Conservation (phyloP, 2,113 vertebrate species). For the Corythoichthys haematopterus region DNA sequence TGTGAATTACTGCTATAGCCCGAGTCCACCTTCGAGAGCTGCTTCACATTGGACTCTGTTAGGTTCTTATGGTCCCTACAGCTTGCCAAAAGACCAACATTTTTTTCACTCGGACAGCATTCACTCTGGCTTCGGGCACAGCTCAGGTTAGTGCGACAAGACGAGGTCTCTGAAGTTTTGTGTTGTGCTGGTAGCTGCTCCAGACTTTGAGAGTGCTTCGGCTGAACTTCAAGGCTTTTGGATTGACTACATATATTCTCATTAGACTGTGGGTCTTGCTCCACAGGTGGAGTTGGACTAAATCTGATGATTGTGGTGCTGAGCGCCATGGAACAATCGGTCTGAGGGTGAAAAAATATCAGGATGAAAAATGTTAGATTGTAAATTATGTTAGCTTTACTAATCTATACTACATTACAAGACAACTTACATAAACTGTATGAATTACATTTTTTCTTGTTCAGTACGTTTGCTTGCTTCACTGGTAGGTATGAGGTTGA, state of each 20-base stretch:
- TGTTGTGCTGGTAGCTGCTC: slow-evolving; percentile 39
- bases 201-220: slow-evolving; percentile 53
- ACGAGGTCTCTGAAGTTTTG: slow-evolving; percentile 36
- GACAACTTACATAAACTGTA: neutral
- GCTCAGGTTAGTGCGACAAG: slow-evolving; percentile 35
- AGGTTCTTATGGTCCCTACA: slow-evolving; percentile 24
- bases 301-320: slow-evolving; percentile 87
- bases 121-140: slow-evolving; percentile 59
- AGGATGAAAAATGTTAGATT: neutral
- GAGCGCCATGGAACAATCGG: slow-evolving; percentile 71
- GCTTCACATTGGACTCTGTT: slow-evolving; percentile 30
- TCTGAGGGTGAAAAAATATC: slow-evolving; percentile 59
- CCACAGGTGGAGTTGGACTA: slow-evolving; percentile 77
- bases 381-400: neutral
- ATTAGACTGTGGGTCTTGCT: slow-evolving; percentile 41
- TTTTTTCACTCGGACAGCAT: slow-evolving; percentile 21
- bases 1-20: slow-evolving; percentile 73
- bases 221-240: slow-evolving; percentile 31
- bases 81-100: slow-evolving; percentile 6
- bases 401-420: neutral
- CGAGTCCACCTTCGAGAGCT: slow-evolving; percentile 61
- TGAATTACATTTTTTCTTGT: too few relatives aligned
- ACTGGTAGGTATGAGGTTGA: too few relatives aligned
- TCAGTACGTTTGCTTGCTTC: too few relatives aligned
- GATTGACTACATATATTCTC: slow-evolving; percentile 9